Percentiles rank a stretch among this genome's conserved stretches.
These are phyloP conservation scores for Macrophya alboannulata DNA, from an alignment of 2,888 invertebrate genomes.

Conservation along the genomic window DNA sequence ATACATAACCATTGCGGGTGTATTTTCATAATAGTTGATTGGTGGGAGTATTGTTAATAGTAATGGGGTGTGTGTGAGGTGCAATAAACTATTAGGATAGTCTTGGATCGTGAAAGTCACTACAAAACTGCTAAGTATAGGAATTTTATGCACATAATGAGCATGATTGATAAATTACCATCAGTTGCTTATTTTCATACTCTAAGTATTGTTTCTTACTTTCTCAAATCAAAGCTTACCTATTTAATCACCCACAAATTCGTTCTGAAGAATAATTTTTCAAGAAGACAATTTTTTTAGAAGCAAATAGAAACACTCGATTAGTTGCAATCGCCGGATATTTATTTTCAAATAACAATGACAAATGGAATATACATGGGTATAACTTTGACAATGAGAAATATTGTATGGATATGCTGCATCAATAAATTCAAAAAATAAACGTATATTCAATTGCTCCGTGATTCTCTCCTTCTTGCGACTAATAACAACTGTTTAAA, in stretches of 20 bases:
- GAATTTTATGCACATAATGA: conserved; percentile 20
- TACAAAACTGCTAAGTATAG: neutral
- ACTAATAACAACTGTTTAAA: too few species aligned
- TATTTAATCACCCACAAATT: neutral
- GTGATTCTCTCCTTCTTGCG: too few species aligned
- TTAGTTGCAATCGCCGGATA: too few species aligned
- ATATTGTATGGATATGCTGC: too few species aligned
- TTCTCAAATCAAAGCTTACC: neutral
- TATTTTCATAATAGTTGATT: conserved; percentile 19
- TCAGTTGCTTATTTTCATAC: neutral
- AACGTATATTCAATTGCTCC: too few species aligned
- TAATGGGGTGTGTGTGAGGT: neutral
- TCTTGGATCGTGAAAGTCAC: neutral
- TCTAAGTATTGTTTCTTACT: too few species aligned
- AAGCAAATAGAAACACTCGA: too few species aligned
- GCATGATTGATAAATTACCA: neutral
- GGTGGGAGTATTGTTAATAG: neutral
- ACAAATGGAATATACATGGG: too few species aligned
- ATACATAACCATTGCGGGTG: neutral
- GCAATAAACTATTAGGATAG: conserved; percentile 18
- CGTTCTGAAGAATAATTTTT: neutral
- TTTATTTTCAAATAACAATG: too few species aligned
- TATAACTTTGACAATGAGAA: too few species aligned
- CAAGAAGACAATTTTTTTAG: too few species aligned
- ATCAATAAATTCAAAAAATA: too few species aligned